Percentiles rank a stretch among this genome's conserved stretches.
phyloP scores from a whole-genome alignment of 2,113 vertebrate genomes.

The Micromys minutus region DNA sequence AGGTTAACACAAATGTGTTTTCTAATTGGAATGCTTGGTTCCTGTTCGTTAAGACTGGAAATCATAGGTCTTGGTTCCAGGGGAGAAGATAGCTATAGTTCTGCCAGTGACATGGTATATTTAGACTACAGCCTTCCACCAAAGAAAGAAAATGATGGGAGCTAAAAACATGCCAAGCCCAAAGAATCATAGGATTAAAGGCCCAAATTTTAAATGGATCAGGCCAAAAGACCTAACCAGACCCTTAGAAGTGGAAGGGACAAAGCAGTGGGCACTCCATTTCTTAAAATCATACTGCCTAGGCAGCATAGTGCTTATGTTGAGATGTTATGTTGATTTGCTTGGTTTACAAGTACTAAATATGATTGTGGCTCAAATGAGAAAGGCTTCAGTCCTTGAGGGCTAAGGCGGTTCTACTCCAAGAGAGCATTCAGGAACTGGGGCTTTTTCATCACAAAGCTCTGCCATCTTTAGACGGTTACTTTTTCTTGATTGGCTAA shows the following conservation, averaged over 20 bases:
- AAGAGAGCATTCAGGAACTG: neutral
- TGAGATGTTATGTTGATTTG: neutral
- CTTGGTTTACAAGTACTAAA: slow-evolving; percentile 40
- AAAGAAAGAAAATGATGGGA: slow-evolving; percentile 28
- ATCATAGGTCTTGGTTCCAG: slow-evolving; percentile 9
- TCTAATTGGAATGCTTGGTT: slow-evolving; percentile 21
- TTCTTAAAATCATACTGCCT: slow-evolving; percentile 14
- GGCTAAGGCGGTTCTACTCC: neutral
- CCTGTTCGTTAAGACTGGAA: slow-evolving; percentile 24
- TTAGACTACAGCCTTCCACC: neutral
- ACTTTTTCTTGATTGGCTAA: neutral
- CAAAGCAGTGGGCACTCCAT: neutral
- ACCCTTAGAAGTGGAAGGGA: neutral
- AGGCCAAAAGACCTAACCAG: neutral
- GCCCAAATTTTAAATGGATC: neutral
- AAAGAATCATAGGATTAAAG: slow-evolving; percentile 10
- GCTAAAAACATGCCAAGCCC: neutral
- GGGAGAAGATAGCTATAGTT: neutral
- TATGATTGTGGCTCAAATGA: neutral
- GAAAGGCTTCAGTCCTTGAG: neutral
- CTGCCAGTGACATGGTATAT: slow-evolving; percentile 1
- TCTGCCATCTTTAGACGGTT: neutral
- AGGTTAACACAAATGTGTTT: neutral
- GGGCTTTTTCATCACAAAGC: slow-evolving; percentile 19
- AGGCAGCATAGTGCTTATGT: neutral